Evolutionary conservation across 1,140 invertebrate species (phyloP).

Genomic region (Mizuhopecten yessoensis): DNA sequence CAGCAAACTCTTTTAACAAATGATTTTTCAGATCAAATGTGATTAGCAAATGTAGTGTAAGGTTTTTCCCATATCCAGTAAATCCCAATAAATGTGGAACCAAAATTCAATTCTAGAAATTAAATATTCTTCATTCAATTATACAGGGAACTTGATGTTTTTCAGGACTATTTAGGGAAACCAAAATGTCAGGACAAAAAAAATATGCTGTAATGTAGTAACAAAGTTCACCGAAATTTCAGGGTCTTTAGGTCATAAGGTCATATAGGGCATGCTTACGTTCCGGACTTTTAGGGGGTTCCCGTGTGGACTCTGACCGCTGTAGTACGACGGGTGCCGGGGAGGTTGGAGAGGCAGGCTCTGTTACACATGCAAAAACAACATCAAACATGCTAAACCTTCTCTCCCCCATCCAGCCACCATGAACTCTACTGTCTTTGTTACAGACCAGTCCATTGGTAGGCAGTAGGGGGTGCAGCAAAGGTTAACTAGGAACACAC

Average conservation of each 20-base stretch:
- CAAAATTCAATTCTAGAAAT: not conserved
- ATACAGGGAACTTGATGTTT: not conserved
- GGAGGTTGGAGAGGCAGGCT: constrained; percentile 53
- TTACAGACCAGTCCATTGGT: not conserved
- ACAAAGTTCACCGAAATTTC: no score
- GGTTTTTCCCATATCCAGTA: not conserved
- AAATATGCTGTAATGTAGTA: not conserved
- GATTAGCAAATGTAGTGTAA: not conserved
- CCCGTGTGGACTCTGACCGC: constrained; percentile 76
- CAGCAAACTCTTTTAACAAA: no score
- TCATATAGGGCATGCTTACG: constrained; percentile 72
- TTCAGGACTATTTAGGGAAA: not conserved
- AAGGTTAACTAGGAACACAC: not conserved
- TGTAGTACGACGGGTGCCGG: constrained; percentile 63
- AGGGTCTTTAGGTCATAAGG: not conserved
- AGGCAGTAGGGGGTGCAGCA: not conserved
- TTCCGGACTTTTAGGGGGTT: constrained; percentile 74
- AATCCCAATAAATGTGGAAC: not conserved
- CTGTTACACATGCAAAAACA: constrained; percentile 70
- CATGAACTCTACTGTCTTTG: not conserved
- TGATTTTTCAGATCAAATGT: not conserved
- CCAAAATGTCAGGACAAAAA: not conserved
- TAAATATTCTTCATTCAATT: not conserved
- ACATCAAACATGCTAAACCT: constrained; percentile 57
- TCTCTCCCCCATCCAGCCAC: constrained; percentile 50